Base-by-base conservation (phyloP, 2,888 invertebrate genomes). In the Abrostola triplasia region DNA sequence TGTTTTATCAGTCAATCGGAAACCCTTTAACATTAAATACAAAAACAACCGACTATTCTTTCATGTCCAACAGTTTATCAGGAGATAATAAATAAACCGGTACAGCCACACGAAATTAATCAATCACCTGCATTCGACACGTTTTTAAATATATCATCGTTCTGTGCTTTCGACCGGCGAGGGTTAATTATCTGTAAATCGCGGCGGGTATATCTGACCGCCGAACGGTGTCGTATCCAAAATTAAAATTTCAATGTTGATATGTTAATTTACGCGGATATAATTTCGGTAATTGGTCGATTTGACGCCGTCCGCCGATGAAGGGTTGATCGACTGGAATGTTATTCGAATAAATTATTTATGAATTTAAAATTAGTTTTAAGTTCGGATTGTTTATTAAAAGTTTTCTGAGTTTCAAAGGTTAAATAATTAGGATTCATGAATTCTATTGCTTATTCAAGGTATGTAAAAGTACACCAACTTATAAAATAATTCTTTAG, bases 161-260 rank as follows among this genome's bases (percentile, higher is more conserved):
- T 64, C 53, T 65, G 70, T 68, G 56, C 67, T 57, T 75, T 77
- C 70, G 57, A 67, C 62, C 64, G 50, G 56, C 53, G 59, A 73
- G 74, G 80, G 83, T 83, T 85, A 86, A 87, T 87, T 86, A 86
- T 75, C 76, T 73, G 86, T 82, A 82, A 86, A 83, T 81, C 82
- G 74, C 76, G 74, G 67, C 69, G 64, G 53, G 68, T 55, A 60
- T 54, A 67, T 72, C 78, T 69, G 70, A 70, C 74, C 75, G 51
- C 59, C 48, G 67, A 64, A 57, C 63, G 66, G 57, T 74, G 75
- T 78, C 65, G 66, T 69, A 66, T 70, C 59, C 74, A 65, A 82
- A 84, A 86, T 86, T 81, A 80, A 85, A 87, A 86, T 81, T 79
- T 78, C 75, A 77, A 71, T 76, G 77, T 81, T 79, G 84, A 83